Evolutionary conservation across 2,113 vertebrate species (phyloP).

Genomic region (Coreoperca whiteheadi): DNA sequence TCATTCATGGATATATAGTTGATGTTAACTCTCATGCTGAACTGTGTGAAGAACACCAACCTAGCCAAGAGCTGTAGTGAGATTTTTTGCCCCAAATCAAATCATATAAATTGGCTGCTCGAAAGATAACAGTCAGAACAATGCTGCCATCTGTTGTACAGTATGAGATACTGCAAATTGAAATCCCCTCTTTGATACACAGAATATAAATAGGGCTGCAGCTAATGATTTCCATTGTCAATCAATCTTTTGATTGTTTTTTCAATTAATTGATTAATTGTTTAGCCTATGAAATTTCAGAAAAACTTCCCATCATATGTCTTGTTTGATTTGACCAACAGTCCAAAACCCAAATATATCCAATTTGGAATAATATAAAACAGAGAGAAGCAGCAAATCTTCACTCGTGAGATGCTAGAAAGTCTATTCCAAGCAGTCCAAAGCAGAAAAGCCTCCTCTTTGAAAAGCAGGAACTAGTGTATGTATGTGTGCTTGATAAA

Average conservation of each 20-base stretch:
- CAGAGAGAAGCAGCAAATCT: background rate
- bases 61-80: background rate
- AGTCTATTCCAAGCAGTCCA: background rate
- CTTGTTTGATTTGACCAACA: background rate
- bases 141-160: constrained; percentile 74
- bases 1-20: constrained; percentile 12
- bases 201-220: background rate
- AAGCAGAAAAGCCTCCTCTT: background rate
- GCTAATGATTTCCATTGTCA: background rate
- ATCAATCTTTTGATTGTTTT: background rate
- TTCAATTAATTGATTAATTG: background rate
- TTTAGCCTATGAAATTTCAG: background rate
- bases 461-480: background rate
- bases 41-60: constrained; percentile 4
- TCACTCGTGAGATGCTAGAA: background rate
- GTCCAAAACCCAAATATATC: background rate
- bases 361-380: background rate
- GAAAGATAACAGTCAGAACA: constrained; percentile 6
- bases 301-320: background rate
- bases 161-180: constrained; percentile 46
- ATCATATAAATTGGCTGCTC: background rate
- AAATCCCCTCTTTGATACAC: background rate
- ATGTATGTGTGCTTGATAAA: background rate
- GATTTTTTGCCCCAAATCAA: constrained; percentile 16
- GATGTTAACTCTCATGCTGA: constrained; percentile 5